Evolutionary conservation across 1,140 invertebrate genomes (phyloP).

Genomic region (Leptopilina clavipes): DNA sequence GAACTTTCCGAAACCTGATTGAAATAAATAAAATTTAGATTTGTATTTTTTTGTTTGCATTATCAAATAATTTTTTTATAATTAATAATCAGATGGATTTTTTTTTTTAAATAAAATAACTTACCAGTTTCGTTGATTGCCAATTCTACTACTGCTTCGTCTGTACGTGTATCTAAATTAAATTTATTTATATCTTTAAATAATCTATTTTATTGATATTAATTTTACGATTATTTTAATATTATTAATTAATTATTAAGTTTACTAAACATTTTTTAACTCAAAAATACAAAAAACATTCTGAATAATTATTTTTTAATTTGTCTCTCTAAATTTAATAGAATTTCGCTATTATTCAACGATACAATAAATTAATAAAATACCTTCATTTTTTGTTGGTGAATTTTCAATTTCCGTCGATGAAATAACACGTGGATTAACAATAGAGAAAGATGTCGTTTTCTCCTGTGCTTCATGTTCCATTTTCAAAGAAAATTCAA

Average conservation of each 20-base stretch:
- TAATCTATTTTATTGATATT: no score
- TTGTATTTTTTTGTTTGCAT: background rate
- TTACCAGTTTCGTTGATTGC: constrained; percentile 11
- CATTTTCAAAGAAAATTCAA: constrained; percentile 89
- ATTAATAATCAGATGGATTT: background rate
- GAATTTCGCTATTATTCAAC: no score
- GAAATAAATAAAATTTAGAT: background rate
- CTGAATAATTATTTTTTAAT: no score
- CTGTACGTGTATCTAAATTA: background rate
- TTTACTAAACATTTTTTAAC: no score
- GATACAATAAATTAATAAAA: background rate
- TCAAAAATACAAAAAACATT: no score
- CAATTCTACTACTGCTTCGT: background rate
- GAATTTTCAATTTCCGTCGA: background rate
- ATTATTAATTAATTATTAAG: no score
- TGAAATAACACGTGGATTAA: constrained; percentile 81
- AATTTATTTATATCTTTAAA: background rate
- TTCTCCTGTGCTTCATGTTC: constrained; percentile 84
- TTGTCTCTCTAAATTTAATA: no score
- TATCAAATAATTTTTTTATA: no score
- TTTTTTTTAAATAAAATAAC: background rate
- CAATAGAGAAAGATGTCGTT: constrained; percentile 94
- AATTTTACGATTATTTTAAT: no score
- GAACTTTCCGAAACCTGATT: background rate
- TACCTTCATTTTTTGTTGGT: background rate